These are phyloP conservation scores for Phocides pigmalion DNA, from an alignment of 1,140 invertebrate genomes.

Conservation along the genomic window DNA sequence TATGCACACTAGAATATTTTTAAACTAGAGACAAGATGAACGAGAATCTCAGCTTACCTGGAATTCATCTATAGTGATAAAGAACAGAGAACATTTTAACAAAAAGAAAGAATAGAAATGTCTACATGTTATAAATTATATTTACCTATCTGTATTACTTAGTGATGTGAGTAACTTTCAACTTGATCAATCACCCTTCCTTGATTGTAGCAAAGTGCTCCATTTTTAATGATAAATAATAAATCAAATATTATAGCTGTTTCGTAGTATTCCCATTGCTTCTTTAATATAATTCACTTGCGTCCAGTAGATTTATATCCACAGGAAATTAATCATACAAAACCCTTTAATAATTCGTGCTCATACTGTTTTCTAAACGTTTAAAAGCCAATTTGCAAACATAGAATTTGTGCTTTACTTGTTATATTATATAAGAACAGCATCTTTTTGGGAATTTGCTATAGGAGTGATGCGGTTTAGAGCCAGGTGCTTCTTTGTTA, in stretches of 20 bases:
- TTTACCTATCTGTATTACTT: background rate
- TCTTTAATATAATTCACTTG: conserved; percentile 50
- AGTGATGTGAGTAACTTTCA: background rate
- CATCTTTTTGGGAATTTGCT: conserved; percentile 28
- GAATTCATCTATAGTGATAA: background rate
- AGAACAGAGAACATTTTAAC: background rate
- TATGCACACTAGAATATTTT: background rate
- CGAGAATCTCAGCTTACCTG: conserved; percentile 20
- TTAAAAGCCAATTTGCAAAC: background rate
- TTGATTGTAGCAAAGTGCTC: conserved; percentile 3
- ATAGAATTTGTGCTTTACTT: conserved; percentile 13
- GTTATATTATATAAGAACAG: conserved; percentile 13
- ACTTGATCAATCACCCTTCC: background rate
- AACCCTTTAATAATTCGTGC: background rate
- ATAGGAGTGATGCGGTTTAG: conserved; percentile 21
- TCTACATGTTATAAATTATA: background rate
- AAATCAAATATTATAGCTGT: conserved; percentile 8
- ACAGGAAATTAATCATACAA: conserved; percentile 1
- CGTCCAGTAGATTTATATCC: conserved; percentile 54
- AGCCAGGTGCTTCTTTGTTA: conserved; percentile 19
- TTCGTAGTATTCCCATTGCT: conserved; percentile 27
- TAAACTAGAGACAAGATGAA: conserved; percentile 1
- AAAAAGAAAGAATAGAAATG: background rate
- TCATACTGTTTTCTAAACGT: conserved; percentile 10
- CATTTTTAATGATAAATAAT: conserved; percentile 4